These are phyloP conservation scores for Sparidentex hasta DNA, from an alignment of 2,797 vertebrate species.

Conservation along the genomic window DNA sequence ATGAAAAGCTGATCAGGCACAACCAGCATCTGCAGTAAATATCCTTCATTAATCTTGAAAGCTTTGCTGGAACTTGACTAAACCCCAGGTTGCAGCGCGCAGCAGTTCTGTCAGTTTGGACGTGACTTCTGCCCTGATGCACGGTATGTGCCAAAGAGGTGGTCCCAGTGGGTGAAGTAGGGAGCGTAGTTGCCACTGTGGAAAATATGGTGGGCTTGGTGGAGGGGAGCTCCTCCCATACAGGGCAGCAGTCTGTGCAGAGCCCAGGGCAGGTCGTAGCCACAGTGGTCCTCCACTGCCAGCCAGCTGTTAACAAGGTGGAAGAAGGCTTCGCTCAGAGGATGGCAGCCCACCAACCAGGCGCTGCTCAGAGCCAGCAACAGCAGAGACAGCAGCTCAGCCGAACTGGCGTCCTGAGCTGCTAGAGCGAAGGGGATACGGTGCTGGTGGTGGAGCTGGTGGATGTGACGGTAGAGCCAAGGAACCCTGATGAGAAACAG, in stretches of 20 bases:
- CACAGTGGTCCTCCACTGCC: constrained; percentile 87
- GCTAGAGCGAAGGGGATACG: constrained; percentile 76
- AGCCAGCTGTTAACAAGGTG: constrained; percentile 86
- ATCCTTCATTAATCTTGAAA: background rate
- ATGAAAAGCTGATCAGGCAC: background rate
- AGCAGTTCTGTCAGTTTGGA: background rate
- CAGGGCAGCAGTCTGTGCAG: constrained; percentile 79
- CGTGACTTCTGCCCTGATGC: background rate
- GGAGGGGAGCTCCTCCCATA: constrained; percentile 82
- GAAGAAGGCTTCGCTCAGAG: constrained; percentile 82
- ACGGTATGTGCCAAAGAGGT: constrained; percentile 79
- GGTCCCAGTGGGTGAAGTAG: constrained; percentile 88
- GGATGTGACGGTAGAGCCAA: constrained; percentile 80
- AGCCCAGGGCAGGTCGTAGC: constrained; percentile 84
- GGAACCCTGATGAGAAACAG: constrained; percentile 67
- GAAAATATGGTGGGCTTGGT: constrained; percentile 81
- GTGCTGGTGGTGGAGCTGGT: constrained; percentile 81
- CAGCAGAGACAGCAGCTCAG: constrained; percentile 84
- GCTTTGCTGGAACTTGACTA: background rate
- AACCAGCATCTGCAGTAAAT: background rate
- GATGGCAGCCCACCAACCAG: constrained; percentile 81
- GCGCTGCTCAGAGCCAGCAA: constrained; percentile 75
- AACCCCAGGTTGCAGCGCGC: background rate
- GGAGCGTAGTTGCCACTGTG: constrained; percentile 83
- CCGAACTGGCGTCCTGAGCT: constrained; percentile 80